Conservation (phyloP, 2,797 vertebrate species). For the Macropodus opercularis region DNA sequence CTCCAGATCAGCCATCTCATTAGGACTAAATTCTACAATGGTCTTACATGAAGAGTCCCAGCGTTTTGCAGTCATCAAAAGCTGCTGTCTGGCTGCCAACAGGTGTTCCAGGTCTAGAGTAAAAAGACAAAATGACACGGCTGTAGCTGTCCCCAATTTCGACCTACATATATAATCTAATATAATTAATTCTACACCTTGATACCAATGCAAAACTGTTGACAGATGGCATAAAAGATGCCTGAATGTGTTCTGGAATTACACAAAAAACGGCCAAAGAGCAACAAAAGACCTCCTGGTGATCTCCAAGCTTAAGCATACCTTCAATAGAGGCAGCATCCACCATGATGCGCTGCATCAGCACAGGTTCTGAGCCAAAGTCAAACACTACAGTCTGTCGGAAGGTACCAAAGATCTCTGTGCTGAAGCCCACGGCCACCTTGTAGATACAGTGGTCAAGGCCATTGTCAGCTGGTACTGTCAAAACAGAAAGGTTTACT, state of each 20-base stretch:
- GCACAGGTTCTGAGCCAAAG: constrained; percentile 96
- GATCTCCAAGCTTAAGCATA: constrained; percentile 54
- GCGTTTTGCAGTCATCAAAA: constrained; percentile 94
- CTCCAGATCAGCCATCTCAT: constrained; percentile 96
- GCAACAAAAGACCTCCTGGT: too few relatives aligned
- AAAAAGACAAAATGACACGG: background rate
- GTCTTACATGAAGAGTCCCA: constrained; percentile 99
- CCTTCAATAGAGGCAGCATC: constrained; percentile 99
- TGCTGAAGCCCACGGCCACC: constrained; percentile 94
- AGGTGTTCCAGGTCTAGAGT: constrained; percentile 94
- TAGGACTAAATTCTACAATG: constrained; percentile 93
- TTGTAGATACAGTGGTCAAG: constrained; percentile 96
- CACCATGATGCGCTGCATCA: constrained; percentile 99
- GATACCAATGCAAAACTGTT: background rate
- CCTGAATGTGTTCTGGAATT: background rate
- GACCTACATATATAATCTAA: background rate
- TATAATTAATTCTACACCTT: background rate
- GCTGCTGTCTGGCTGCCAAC: constrained; percentile 95
- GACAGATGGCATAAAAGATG: background rate
- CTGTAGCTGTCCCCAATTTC: too few relatives aligned
- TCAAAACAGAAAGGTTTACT: constrained; percentile 4
- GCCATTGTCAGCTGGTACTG: constrained; percentile 85
- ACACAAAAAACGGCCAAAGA: too few relatives aligned
- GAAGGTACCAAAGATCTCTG: constrained; percentile 99
- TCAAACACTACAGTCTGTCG: constrained; percentile 99